Evolutionary conservation across 1,140 invertebrate species (phyloP).

Genomic region (Hyposmocoma kahamanoa): DNA sequence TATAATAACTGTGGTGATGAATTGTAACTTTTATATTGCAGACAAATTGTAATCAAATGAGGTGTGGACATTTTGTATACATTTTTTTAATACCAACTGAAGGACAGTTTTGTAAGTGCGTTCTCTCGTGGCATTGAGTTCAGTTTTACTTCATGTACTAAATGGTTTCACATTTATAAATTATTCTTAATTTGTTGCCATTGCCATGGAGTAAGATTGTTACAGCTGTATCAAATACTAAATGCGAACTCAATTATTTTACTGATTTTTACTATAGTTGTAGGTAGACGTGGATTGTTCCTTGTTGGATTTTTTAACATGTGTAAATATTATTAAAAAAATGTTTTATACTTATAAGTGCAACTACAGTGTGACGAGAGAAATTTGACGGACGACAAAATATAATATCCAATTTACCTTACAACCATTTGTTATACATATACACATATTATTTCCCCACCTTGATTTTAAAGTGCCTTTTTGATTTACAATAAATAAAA

Average conservation of each 20-base stretch:
- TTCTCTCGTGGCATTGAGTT: slow-evolving; percentile 61
- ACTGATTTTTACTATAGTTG: slow-evolving; percentile 19
- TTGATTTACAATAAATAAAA: slow-evolving; percentile 20
- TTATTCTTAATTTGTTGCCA: background rate
- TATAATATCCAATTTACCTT: slow-evolving; percentile 42
- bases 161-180: slow-evolving; percentile 1
- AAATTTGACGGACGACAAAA: slow-evolving; percentile 40
- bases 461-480: slow-evolving; percentile 40
- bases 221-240: background rate
- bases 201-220: slow-evolving; percentile 4
- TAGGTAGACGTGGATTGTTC: slow-evolving; percentile 41
- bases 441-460: slow-evolving; percentile 25
- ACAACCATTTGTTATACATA: slow-evolving; percentile 13
- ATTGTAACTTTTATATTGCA: slow-evolving; percentile 62
- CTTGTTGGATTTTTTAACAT: slow-evolving; percentile 43
- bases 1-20: slow-evolving; percentile 48
- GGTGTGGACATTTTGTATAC: slow-evolving; percentile 66
- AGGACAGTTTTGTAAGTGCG: slow-evolving; percentile 36
- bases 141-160: slow-evolving; percentile 1
- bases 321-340: slow-evolving; percentile 53
- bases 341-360: slow-evolving; percentile 58
- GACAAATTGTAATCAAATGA: slow-evolving; percentile 53
- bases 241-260: slow-evolving; percentile 11
- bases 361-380: slow-evolving; percentile 66
- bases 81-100: slow-evolving; percentile 52